Evolutionary conservation across 2,113 vertebrate genomes (phyloP).

Genomic region (Manacus vitellinus): DNA sequence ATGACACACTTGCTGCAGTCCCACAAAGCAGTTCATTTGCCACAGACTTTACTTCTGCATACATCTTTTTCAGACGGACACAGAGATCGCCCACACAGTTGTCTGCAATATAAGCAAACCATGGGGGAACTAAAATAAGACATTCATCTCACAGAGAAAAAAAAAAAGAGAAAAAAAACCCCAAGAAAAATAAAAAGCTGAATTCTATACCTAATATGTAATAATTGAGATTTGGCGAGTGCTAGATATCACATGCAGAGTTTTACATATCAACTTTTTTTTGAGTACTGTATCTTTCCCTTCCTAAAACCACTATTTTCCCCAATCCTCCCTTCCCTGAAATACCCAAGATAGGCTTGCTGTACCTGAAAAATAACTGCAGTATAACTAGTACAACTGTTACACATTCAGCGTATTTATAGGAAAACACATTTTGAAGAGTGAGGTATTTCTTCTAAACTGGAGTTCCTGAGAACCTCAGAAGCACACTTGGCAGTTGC

Average conservation of each 20-base stretch:
- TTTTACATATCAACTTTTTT: background rate
- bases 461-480: background rate
- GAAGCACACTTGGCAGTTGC: background rate
- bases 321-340: background rate
- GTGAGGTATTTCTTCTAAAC: background rate
- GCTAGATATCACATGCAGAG: background rate
- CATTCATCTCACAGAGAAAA: accelerated
- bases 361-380: background rate
- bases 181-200: background rate
- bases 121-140: background rate
- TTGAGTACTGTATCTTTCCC: background rate
- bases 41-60: background rate
- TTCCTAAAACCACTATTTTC: background rate
- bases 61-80: background rate
- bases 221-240: background rate
- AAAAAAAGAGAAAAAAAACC: too few species aligned
- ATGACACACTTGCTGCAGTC: background rate
- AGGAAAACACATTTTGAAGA: background rate
- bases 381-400: background rate
- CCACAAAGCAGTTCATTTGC: background rate
- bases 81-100: background rate
- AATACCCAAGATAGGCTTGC: background rate
- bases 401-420: background rate
- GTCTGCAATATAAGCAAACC: background rate
- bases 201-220: background rate